Base-by-base conservation (phyloP, 2,113 vertebrate species). In the Spea multiplicata region DNA sequence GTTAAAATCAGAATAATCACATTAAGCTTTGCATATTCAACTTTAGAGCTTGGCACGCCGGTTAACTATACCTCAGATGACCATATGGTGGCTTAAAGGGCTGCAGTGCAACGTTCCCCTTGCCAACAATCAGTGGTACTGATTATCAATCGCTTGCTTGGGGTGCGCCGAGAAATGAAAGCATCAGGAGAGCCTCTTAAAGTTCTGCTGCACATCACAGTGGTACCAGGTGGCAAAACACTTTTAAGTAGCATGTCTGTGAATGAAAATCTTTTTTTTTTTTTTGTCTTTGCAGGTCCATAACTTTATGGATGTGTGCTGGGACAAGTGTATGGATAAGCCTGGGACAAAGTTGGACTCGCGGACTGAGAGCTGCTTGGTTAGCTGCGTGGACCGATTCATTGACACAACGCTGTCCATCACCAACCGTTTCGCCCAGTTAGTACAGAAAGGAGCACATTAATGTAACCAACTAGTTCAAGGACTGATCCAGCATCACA, bases 311-410 rank as follows among this genome's bases (percentile, higher is more conserved):
- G 95, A 96, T 5, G 91, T 95, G 30, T 97, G 95, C 87, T 97
- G 95, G 95, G 95, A 97, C 74, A 96, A 96, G 82, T 97, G 95
- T 52, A 85, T 96, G 84, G 95, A 96, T 14, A 94, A 91, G 65
- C 95, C 94, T 0, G 89, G 94, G 47, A 92, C 91, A 6, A 95
- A 94, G 80, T 83, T 96, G 83, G 95, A 96, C 84, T 89, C 93
- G 48, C 84, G 95, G 70, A 96, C 95, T 0, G 95, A 97, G 88
- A 88, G 91, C 0, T 97, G 95, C 66, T 89, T 97, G 17, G 90
- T 92, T 71, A 96, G 85, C 87, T 97, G 95, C 2, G 95, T 96
- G 81, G 93, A 97, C 82, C 91, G 95, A 13, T 97, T 97, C 88
- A 94, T 97, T 17, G 95, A 97, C 85, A 96, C 95, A 66, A 96